Percentiles rank a stretch among this genome's conserved stretches.
phyloP scores from a whole-genome alignment of 2,797 vertebrate genomes.

The Anguilla anguilla region DNA sequence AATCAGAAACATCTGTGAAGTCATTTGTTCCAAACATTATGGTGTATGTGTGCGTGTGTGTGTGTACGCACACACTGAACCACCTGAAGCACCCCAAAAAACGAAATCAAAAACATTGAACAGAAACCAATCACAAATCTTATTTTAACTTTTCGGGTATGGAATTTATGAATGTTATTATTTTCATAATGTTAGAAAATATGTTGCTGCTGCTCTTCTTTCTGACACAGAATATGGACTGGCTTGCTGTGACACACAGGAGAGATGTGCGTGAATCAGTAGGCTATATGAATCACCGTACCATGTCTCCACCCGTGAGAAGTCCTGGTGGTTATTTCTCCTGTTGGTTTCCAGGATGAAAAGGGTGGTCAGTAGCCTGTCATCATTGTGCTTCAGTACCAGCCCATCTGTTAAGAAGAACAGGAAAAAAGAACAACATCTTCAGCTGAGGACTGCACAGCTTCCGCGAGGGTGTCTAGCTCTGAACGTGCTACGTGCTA shows the following conservation, averaged over 20 bases:
- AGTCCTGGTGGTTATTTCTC: neutral
- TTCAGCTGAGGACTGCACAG: neutral
- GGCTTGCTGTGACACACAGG: neutral
- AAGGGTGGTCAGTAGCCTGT: neutral
- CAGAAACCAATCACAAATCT: slow-evolving; percentile 41
- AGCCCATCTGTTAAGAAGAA: neutral
- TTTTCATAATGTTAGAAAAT: neutral
- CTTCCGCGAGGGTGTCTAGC: neutral
- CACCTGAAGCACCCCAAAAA: neutral
- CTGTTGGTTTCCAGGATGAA: neutral
- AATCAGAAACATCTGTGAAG: no score
- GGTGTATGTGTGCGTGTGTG: no score
- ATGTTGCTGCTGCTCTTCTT: neutral
- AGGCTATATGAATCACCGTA: neutral
- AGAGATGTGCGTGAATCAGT: neutral
- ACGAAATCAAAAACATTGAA: slow-evolving; percentile 57
- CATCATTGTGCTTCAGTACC: neutral
- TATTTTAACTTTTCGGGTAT: slow-evolving; percentile 37
- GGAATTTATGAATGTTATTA: neutral
- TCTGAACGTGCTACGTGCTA: no score
- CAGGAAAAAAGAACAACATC: neutral
- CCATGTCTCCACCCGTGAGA: neutral
- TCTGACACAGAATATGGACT: neutral
- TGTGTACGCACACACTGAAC: no score
- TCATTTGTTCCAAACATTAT: no score